These are phyloP conservation scores for Drosophila pachea DNA, from an alignment of 1,140 invertebrate species.

Conservation along the genomic window DNA sequence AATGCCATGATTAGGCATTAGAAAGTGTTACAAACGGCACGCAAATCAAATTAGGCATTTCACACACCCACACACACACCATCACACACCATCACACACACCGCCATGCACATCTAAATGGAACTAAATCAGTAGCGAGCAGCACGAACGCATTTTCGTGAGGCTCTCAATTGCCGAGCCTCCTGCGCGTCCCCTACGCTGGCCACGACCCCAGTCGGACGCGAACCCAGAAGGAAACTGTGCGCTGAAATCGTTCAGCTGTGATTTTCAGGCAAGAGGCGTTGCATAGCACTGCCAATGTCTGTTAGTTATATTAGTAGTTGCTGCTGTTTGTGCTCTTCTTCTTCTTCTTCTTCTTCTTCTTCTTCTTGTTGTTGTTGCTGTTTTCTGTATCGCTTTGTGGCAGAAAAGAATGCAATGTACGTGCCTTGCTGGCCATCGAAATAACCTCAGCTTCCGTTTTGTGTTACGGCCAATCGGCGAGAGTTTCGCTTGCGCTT, in stretches of 20 bases:
- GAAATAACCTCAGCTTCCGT: constrained; percentile 34
- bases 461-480: constrained; percentile 27
- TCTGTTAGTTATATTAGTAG: too few relatives aligned
- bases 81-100: not conserved
- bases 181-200: not conserved
- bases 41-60: constrained; percentile 48
- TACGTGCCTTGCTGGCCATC: constrained; percentile 45
- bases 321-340: too few relatives aligned
- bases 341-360: too few relatives aligned
- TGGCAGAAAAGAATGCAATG: constrained; percentile 31
- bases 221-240: not conserved
- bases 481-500: constrained; percentile 5
- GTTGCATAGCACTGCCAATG: not conserved
- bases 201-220: not conserved
- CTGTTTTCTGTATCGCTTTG: not conserved
- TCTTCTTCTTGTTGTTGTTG: too few relatives aligned
- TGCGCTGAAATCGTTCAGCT: constrained; percentile 11
- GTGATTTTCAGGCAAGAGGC: constrained; percentile 15
- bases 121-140: constrained; percentile 24
- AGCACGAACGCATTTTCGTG: constrained; percentile 41
- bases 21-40: constrained; percentile 61
- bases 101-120: constrained; percentile 5
- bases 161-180: constrained; percentile 30
- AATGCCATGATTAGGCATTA: constrained; percentile 50
- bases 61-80: constrained; percentile 7